Evolutionary conservation across 2,888 invertebrate species (phyloP), one percentile per base, ranked within the genome.

Genomic region (Lithosia quadra): DNA sequence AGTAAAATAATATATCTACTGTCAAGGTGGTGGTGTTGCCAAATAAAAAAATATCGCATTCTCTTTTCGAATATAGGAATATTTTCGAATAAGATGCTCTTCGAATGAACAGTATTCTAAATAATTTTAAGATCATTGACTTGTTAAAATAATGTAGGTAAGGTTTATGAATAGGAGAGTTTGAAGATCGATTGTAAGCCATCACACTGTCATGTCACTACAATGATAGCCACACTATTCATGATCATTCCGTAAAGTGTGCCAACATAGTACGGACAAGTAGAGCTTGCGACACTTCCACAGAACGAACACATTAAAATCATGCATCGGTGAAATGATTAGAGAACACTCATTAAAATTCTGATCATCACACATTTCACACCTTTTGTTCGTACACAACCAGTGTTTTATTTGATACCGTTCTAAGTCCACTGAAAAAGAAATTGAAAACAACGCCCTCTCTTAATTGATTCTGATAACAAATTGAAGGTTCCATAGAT

Each of bases 241-340:
- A 82, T 82, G 65, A 76, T 85, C 82, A 87, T 86, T 81, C 78
- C 77, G 83, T 77, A 80, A 85, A 84, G 87, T 90, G 88, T 90
- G 88, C 87, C 88, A 88, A 91, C 90, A 81, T 87, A 88, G 90
- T 85, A 77, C 79, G 73, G 81, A 86, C 75, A 80, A 84, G 89
- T 92, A 93, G 93, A 88, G 91, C 94, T 94, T 94, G 92, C 91
- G 88, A 93, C 92, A 93, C 92, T 88, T 76, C 91, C 90, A 91
- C 90, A 76, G 36, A 78, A 77, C 78, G 68, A 82, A 89, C 88
- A 90, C 88, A 86, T 86, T 84, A 81, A 79, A 83, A 81, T 81
- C 84, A 80, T 78, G 75, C 75, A 76, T 78, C 68, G 69, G 73
- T 60, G 43, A 72, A 67, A 63, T 65, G 22, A 55, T 63, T 72